Conservation (phyloP, 2,797 vertebrate species). For the Chelmon rostratus region DNA sequence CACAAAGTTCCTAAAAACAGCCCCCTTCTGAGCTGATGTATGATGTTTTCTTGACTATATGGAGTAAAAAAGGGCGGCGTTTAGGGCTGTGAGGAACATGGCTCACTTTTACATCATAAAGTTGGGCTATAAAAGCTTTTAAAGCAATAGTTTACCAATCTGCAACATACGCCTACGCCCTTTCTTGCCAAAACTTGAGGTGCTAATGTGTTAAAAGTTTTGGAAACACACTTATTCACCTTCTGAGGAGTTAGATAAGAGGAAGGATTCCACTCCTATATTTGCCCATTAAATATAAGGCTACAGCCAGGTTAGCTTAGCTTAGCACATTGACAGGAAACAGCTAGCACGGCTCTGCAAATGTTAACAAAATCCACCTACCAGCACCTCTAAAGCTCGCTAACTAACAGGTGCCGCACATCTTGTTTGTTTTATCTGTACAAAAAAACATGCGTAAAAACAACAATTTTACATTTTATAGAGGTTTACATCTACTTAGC, state of each 20-base stretch:
- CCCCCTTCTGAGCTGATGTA: conserved; percentile 28
- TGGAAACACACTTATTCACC: neutral
- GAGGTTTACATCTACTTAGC: neutral
- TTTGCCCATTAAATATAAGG: neutral
- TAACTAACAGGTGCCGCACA: neutral
- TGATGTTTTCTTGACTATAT: conserved; percentile 13
- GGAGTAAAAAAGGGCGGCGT: conserved; percentile 8
- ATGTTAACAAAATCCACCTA: neutral
- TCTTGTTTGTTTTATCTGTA: neutral
- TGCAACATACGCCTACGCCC: neutral
- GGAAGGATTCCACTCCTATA: neutral
- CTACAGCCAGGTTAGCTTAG: neutral
- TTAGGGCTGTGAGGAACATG: neutral
- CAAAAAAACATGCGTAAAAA: neutral
- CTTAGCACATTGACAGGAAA: neutral
- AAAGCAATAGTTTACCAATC: neutral
- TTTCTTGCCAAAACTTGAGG: neutral
- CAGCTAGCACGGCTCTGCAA: neutral
- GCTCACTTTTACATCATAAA: conserved; percentile 13
- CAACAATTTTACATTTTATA: neutral
- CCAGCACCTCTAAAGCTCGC: neutral
- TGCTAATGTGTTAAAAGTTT: neutral
- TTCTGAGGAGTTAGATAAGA: neutral
- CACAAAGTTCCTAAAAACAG: conserved; percentile 42
- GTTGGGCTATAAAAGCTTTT: neutral